These are phyloP conservation scores for Magallana angulata DNA, from an alignment of 1,140 invertebrate species.

Conservation along the genomic window DNA sequence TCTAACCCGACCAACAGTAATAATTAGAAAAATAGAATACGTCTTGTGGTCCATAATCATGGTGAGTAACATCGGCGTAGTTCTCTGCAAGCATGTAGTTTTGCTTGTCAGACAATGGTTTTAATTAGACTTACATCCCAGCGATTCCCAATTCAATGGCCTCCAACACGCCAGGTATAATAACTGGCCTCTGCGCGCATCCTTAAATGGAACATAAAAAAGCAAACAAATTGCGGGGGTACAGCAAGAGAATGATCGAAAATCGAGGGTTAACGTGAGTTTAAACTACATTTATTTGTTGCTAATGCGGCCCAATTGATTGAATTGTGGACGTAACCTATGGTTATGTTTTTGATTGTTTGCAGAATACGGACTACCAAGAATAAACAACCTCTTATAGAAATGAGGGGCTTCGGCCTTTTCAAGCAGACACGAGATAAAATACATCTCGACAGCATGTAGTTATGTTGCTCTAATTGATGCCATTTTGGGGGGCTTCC, in stretches of 20 bases:
- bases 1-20: constrained; percentile 33
- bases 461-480: constrained; percentile 30
- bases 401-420: constrained; percentile 15
- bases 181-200: neutral
- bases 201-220: constrained; percentile 39
- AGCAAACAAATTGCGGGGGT: constrained; percentile 38
- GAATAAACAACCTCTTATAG: constrained; percentile 23
- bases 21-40: constrained; percentile 41
- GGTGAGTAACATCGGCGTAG: constrained; percentile 3
- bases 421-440: constrained; percentile 10
- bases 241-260: constrained; percentile 24
- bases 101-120: constrained; percentile 41
- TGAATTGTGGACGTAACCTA: constrained; percentile 35
- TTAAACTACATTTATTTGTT: constrained; percentile 34
- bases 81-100: constrained; percentile 23
- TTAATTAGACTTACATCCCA: constrained; percentile 41
- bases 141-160: constrained; percentile 16
- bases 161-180: constrained; percentile 21
- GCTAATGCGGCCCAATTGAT: constrained; percentile 26
- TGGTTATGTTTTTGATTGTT: constrained; percentile 38
- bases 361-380: neutral
- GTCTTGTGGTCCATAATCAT: constrained; percentile 21
- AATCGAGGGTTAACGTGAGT: constrained; percentile 34
- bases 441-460: constrained; percentile 17
- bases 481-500: neutral